Conservation (phyloP, 2,888 invertebrate genomes). For the Andrena bucephala region DNA sequence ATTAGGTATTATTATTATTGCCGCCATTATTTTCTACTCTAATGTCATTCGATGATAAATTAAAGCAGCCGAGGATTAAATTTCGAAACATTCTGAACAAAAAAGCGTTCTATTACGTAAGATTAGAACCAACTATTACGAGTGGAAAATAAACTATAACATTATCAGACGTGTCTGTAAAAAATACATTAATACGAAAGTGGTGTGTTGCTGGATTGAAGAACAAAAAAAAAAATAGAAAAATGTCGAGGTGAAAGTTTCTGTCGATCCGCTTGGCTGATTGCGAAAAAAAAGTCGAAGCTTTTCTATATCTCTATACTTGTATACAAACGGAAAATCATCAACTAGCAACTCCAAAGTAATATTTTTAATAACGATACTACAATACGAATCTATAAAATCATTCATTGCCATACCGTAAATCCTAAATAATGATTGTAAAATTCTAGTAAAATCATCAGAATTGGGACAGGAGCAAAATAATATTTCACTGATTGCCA, state of each 20-base stretch:
- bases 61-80: background rate
- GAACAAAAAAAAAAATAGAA: slow-evolving; percentile 57
- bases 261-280: slow-evolving; percentile 47
- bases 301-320: slow-evolving; percentile 13
- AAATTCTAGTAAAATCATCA: background rate
- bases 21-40: background rate
- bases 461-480: background rate
- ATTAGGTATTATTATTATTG: background rate
- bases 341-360: background rate
- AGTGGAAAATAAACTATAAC: slow-evolving; percentile 6
- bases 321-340: background rate
- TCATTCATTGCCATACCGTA: background rate
- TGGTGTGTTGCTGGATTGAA: slow-evolving; percentile 28
- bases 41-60: background rate
- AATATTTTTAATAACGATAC: background rate
- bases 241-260: slow-evolving; percentile 62
- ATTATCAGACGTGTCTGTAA: slow-evolving; percentile 7
- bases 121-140: background rate
- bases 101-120: background rate
- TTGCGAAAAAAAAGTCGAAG: slow-evolving; percentile 46
- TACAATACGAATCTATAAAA: background rate
- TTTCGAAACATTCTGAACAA: background rate
- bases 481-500: no score
- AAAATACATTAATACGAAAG: slow-evolving; percentile 43
- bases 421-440: background rate